Percentiles rank a stretch among this genome's conserved stretches.
Evolutionary conservation across 2,797 vertebrate genomes (phyloP).

Genomic region (Rhincodon typus): DNA sequence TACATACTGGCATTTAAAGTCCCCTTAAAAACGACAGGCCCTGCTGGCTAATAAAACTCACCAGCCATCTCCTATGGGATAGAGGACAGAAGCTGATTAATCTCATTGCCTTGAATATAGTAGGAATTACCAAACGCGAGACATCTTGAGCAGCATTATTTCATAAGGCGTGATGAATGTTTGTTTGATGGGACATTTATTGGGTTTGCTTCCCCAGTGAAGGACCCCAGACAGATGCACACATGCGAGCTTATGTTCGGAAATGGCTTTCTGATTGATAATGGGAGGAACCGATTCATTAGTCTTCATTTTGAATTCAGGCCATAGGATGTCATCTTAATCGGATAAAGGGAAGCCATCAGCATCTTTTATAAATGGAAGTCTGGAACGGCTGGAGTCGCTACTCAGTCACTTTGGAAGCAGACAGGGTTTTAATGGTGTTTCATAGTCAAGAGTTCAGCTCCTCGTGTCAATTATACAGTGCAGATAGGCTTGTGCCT

Average conservation of each 20-base stretch:
- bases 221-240: not conserved
- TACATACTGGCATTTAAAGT: not conserved
- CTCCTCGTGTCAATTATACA: not conserved
- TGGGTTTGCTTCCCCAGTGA: not conserved
- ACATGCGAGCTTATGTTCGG: not conserved
- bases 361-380: conserved; percentile 24
- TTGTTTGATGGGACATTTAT: not conserved
- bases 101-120: not conserved
- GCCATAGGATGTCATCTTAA: conserved; percentile 12
- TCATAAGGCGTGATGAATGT: conserved; percentile 32
- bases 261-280: conserved; percentile 36
- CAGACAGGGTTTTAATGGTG: conserved; percentile 19
- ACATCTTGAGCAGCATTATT: not conserved
- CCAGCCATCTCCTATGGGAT: not conserved
- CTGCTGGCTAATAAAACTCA: not conserved
- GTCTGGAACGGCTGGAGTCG: not conserved
- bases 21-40: too few species aligned
- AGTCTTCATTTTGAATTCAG: conserved; percentile 26
- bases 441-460: not conserved
- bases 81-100: not conserved
- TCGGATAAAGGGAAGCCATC: conserved; percentile 30
- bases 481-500: not conserved
- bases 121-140: not conserved
- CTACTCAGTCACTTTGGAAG: conserved; percentile 1
- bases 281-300: conserved; percentile 25